These are phyloP conservation scores for Schizaphis graminum DNA, from an alignment of 2,888 invertebrate species.

Conservation along the genomic window DNA sequence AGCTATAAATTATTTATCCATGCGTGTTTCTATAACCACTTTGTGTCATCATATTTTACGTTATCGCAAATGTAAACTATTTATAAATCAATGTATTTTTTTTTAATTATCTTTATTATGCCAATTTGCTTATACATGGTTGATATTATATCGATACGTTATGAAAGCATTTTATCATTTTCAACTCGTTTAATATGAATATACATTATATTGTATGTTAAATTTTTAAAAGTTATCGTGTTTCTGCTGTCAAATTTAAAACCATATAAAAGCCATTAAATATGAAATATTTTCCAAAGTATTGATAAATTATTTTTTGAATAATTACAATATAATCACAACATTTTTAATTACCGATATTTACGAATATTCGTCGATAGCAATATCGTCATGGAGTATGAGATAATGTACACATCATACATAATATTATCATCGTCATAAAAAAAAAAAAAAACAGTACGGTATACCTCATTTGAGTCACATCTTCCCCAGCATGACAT, in stretches of 20 bases:
- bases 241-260: not conserved
- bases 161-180: not conserved
- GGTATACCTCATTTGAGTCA: slow-evolving; percentile 83
- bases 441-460: not conserved
- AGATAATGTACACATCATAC: not conserved
- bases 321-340: not conserved
- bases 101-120: not conserved
- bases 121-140: not conserved
- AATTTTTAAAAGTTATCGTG: not conserved
- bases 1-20: not conserved
- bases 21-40: not conserved
- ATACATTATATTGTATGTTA: not conserved
- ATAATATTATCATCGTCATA: not conserved
- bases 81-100: not conserved
- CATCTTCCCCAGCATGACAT: slow-evolving; percentile 87
- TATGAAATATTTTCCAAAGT: not conserved
- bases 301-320: not conserved
- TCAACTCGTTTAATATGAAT: not conserved
- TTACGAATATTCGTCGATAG: not conserved
- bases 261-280: not conserved
- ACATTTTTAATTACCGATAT: not conserved
- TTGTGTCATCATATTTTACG: not conserved
- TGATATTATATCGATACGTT: not conserved
- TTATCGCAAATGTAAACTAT: not conserved
- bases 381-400: not conserved